Percentiles rank a stretch among this genome's conserved stretches.
Conservation (phyloP, 2,797 vertebrate species). For the Semaprochilodus insignis region DNA sequence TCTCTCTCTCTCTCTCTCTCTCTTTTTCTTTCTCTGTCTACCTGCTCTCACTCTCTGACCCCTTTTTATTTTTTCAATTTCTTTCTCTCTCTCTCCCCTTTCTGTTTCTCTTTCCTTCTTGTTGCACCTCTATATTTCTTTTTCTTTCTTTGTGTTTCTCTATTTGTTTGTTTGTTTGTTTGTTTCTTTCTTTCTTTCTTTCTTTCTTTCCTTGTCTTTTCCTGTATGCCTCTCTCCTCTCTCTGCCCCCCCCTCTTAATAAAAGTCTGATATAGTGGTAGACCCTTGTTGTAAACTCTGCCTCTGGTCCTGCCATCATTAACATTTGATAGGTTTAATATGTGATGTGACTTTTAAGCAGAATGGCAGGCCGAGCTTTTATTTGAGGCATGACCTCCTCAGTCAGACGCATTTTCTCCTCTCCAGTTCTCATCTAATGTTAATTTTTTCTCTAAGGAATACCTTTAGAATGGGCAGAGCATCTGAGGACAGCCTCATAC, state of each 20-base stretch:
- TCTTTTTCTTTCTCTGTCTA: neutral
- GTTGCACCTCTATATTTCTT: neutral
- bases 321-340: conserved; percentile 27
- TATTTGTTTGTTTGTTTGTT: neutral
- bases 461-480: neutral
- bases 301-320: conserved; percentile 1
- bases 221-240: neutral
- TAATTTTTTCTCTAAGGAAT: neutral
- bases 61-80: too few relatives aligned
- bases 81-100: neutral
- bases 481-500: neutral
- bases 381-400: neutral
- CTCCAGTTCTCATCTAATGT: neutral
- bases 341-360: neutral
- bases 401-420: neutral
- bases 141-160: neutral
- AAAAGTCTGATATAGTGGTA: neutral
- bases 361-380: neutral
- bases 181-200: neutral
- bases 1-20: neutral
- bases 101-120: neutral
- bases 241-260: neutral
- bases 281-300: conserved; percentile 35
- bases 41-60: neutral
- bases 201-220: neutral